Evolutionary conservation across 2,113 vertebrate species (phyloP).

Genomic region (Melanerpes aurifrons): DNA sequence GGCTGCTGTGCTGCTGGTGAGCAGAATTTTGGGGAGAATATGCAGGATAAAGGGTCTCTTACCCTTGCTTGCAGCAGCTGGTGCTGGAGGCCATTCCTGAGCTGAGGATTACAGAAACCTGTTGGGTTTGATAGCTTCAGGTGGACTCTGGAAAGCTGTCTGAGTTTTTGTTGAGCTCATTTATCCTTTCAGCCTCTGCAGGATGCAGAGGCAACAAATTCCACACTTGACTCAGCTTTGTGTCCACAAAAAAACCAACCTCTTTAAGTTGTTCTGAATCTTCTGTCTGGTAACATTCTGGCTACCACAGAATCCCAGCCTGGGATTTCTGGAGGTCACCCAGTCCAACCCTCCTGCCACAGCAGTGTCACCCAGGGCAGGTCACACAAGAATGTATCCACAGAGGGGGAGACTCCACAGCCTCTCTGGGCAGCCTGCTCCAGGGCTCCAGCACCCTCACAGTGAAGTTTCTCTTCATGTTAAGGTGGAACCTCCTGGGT

Average conservation of each 20-base stretch:
- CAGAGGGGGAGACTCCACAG: too few relatives aligned
- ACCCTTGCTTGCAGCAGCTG: not conserved
- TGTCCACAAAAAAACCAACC: not conserved
- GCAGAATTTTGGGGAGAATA: not conserved
- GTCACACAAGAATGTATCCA: too few relatives aligned
- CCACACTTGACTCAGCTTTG: not conserved
- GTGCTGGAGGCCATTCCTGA: not conserved
- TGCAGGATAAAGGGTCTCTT: not conserved
- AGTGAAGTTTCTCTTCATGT: too few relatives aligned
- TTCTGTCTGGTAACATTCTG: not conserved
- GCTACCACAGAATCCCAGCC: too few relatives aligned
- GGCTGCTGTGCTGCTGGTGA: not conserved
- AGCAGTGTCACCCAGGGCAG: too few relatives aligned
- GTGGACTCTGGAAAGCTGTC: not conserved
- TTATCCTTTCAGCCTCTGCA: not conserved
- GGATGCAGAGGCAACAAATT: not conserved
- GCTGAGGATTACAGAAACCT: not conserved
- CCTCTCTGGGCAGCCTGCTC: too few relatives aligned
- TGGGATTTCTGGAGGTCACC: too few relatives aligned
- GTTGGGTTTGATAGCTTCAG: not conserved
- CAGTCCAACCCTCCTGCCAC: too few relatives aligned
- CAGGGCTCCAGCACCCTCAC: too few relatives aligned
- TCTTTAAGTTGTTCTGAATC: not conserved
- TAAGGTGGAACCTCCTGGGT: too few relatives aligned
- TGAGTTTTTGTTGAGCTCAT: not conserved